Percentiles rank a stretch among this genome's conserved stretches.
Conservation (phyloP, 1,140 invertebrate species). For the Nilaparvata lugens region DNA sequence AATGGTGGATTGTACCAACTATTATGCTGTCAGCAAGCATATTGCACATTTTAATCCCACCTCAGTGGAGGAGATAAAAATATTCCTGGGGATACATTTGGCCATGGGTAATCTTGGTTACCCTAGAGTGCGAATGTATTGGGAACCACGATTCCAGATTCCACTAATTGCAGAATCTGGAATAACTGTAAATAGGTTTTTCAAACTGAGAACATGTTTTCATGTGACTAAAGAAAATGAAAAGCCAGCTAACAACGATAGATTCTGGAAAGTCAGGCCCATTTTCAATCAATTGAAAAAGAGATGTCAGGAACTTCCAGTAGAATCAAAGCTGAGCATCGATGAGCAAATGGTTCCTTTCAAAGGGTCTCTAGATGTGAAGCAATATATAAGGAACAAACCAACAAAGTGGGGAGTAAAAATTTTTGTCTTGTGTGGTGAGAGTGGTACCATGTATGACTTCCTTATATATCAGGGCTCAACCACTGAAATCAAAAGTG, state of each 20-base stretch:
- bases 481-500: conserved; percentile 6
- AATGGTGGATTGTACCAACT: no score
- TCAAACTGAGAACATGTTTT: not conserved
- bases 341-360: conserved; percentile 32
- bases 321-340: conserved; percentile 18
- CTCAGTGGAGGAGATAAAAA: conserved; percentile 23
- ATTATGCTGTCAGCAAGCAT: no score
- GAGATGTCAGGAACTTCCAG: not conserved
- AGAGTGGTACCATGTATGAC: conserved; percentile 25
- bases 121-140: conserved; percentile 30
- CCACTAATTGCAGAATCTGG: conserved; percentile 28
- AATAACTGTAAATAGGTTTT: conserved; percentile 33
- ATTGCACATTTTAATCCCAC: no score
- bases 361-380: conserved; percentile 23
- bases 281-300: conserved; percentile 6
- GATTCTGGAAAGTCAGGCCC: conserved; percentile 20
- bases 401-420: conserved; percentile 17
- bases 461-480: conserved; percentile 19
- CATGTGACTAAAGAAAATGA: no score
- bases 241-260: conserved; percentile 8
- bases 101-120: conserved; percentile 29
- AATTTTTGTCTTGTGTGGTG: conserved; percentile 26
- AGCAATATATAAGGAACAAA: conserved; percentile 23
- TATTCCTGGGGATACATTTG: conserved; percentile 28
- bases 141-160: conserved; percentile 32